Evolutionary conservation across 2,888 invertebrate species (phyloP).

Genomic region (Myopa tessellatipennis): DNA sequence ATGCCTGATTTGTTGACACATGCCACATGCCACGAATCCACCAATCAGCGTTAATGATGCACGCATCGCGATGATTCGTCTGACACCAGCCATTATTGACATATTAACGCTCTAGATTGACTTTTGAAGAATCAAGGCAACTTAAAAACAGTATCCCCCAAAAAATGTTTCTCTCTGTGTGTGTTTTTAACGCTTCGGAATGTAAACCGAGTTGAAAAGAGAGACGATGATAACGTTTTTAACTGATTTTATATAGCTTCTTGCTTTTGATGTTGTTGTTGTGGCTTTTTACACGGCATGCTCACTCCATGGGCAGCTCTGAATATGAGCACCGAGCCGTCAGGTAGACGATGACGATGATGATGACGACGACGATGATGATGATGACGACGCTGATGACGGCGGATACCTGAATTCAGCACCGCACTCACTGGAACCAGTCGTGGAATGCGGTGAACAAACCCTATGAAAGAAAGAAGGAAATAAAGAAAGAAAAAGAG

Average conservation of each 20-base stretch:
- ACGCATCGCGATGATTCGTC: too few species aligned
- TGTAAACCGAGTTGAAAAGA: neutral
- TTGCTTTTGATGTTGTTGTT: conserved; percentile 29
- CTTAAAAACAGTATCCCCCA: too few species aligned
- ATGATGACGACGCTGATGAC: neutral
- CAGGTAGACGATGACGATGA: conserved; percentile 1
- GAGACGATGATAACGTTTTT: conserved; percentile 13
- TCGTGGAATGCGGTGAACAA: conserved; percentile 37
- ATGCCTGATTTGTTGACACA: too few species aligned
- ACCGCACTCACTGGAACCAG: neutral
- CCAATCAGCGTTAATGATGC: too few species aligned
- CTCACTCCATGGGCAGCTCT: conserved; percentile 1
- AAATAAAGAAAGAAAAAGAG: neutral
- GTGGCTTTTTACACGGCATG: neutral
- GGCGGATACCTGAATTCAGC: neutral
- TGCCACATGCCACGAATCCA: too few species aligned
- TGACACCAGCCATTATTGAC: too few species aligned
- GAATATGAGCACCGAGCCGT: neutral
- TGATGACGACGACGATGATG: neutral
- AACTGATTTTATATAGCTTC: neutral
- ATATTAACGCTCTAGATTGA: too few species aligned
- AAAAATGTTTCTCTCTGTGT: neutral
- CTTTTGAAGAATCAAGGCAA: too few species aligned
- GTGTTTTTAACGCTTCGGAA: neutral
- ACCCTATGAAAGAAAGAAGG: conserved; percentile 5